Conservation (phyloP, 2,888 invertebrate genomes). For the Drosophila paranaensis region DNA sequence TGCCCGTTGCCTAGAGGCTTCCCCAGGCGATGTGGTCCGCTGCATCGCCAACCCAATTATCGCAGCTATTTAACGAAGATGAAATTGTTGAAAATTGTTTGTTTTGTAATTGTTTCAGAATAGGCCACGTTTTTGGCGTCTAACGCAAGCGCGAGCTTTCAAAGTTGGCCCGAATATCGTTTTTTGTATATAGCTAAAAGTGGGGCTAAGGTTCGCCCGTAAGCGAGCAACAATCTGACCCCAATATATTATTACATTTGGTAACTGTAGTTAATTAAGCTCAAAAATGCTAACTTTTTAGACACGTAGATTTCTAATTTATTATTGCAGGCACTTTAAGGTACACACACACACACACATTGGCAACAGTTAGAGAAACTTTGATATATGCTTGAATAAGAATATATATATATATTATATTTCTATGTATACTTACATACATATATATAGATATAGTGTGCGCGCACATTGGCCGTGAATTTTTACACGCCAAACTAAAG, state of each 20-base stretch:
- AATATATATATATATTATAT: conserved; percentile 6
- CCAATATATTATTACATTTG: conserved; percentile 53
- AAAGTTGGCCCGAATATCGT: conserved; percentile 28
- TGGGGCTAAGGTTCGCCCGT: conserved; percentile 26
- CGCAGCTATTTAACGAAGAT: conserved; percentile 29
- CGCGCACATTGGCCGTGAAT: conserved; percentile 37
- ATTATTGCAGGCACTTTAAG: conserved; percentile 69
- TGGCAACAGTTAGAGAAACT: conserved; percentile 46
- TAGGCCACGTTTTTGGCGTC: conserved; percentile 37
- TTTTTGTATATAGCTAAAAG: conserved; percentile 40
- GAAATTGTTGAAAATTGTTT: conserved; percentile 41
- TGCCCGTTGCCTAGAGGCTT: conserved; percentile 60
- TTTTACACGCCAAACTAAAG: conserved; percentile 32
- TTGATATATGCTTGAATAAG: conserved; percentile 35
- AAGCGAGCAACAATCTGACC: conserved; percentile 14
- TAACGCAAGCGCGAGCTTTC: conserved; percentile 40
- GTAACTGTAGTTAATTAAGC: conserved; percentile 71
- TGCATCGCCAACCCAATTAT: conserved; percentile 21
- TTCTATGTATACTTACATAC: conserved; percentile 1
- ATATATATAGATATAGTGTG: conserved; percentile 27
- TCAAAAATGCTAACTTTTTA: conserved; percentile 66
- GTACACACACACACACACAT: conserved; percentile 42
- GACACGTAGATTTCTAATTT: conserved; percentile 69
- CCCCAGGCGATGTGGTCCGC: conserved; percentile 12
- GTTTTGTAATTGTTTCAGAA: conserved; percentile 37